These are phyloP conservation scores for Selene dorsalis DNA, from an alignment of 2,797 vertebrate species.

Conservation along the genomic window DNA sequence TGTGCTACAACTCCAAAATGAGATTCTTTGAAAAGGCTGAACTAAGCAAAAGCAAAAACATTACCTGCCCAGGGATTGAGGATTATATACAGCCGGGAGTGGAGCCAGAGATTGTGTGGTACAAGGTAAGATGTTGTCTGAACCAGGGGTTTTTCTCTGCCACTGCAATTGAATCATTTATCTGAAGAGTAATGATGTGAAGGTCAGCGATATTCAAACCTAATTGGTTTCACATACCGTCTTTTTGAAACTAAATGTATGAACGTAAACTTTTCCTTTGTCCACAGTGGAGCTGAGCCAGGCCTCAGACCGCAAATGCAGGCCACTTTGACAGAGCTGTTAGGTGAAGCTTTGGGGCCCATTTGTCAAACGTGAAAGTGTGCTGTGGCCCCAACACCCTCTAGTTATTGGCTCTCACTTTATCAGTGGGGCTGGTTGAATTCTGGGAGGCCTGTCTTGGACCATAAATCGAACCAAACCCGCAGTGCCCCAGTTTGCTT, in stretches of 20 bases:
- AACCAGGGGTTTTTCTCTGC: background rate
- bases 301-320: constrained; percentile 30
- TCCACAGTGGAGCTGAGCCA: constrained; percentile 34
- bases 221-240: constrained; percentile 38
- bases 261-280: background rate
- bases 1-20: constrained; percentile 99
- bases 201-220: constrained; percentile 26
- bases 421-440: constrained; percentile 64
- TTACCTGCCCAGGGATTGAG: constrained; percentile 93
- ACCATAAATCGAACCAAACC: constrained; percentile 44
- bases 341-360: constrained; percentile 34
- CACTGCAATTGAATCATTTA: constrained; percentile 23
- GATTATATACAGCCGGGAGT: constrained; percentile 92
- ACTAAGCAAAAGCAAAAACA: constrained; percentile 97
- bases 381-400: constrained; percentile 58
- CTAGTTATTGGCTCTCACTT: constrained; percentile 67
- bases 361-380: constrained; percentile 67
- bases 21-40: constrained; percentile 97
- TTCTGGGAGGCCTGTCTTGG: constrained; percentile 53
- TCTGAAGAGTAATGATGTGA: constrained; percentile 18
- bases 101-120: constrained; percentile 94
- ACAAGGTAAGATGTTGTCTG: constrained; percentile 88
- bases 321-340: constrained; percentile 54
- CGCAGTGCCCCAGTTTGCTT: constrained; percentile 62
- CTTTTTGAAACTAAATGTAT: background rate